Evolutionary conservation across 2,113 vertebrate species (phyloP).

Genomic region (Carassius gibelio): DNA sequence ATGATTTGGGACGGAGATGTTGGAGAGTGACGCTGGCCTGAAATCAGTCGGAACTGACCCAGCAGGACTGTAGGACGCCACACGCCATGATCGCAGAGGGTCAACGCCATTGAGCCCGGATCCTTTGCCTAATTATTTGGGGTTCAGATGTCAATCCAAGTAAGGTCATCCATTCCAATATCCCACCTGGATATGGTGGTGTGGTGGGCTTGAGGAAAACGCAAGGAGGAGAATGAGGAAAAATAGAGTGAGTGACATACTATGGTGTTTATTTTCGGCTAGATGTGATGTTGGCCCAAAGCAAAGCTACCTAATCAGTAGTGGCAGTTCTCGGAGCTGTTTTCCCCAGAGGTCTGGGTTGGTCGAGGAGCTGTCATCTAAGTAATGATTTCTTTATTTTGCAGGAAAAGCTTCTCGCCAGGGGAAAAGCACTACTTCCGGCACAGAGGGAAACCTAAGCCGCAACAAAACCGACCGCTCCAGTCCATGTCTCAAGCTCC

Average conservation of each 20-base stretch:
- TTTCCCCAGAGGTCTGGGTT: constrained; percentile 61
- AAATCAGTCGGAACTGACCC: constrained; percentile 60
- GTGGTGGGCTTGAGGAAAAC: background rate
- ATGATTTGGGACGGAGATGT: constrained; percentile 66
- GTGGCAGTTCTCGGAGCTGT: constrained; percentile 72
- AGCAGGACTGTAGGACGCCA: constrained; percentile 54
- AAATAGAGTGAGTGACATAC: background rate
- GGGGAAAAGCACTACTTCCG: constrained; percentile 80
- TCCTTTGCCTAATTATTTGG: constrained; percentile 64
- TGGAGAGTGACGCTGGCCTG: constrained; percentile 62
- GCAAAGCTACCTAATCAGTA: constrained; percentile 66
- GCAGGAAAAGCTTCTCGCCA: constrained; percentile 81
- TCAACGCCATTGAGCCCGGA: constrained; percentile 61
- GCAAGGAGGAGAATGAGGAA: background rate
- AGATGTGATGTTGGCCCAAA: constrained; percentile 59
- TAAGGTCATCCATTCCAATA: constrained; percentile 41
- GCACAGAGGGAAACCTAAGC: constrained; percentile 73
- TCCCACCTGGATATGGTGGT: background rate
- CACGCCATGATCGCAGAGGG: constrained; percentile 72
- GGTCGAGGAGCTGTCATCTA: constrained; percentile 79
- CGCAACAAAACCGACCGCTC: constrained; percentile 62
- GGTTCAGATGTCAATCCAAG: constrained; percentile 65
- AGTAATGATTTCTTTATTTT: constrained; percentile 86
- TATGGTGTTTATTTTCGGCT: constrained; percentile 61
- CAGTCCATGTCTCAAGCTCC: constrained; percentile 72